Evolutionary conservation across 2,113 vertebrate species (phyloP), one percentile per base, ranked within the genome.

Genomic region (Gymnobelideus leadbeateri): DNA sequence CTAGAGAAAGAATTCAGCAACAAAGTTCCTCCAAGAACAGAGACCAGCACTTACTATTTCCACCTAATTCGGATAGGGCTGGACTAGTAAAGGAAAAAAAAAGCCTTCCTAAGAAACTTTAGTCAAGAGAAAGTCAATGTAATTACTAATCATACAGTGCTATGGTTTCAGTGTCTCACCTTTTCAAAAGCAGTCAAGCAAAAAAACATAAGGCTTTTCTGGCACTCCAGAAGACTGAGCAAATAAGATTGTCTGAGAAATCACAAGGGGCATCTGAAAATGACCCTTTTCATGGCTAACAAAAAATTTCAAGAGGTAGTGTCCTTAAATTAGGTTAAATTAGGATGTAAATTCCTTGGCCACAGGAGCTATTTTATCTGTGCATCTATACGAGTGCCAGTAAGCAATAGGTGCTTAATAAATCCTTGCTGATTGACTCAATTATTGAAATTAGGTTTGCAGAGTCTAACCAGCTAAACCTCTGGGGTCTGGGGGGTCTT

Each of bases 181-280:
- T 84, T 91, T 49, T 43, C 26, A 91, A 53, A 43, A 94, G 25
- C 23, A 8, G 89, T 3, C 28, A 49, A 91, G 77, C 49, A 95
- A 46, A 26, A 26, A 50, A 37, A 0, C 11, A 46, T 46, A 31
- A 51, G 46, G 51, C 6, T 52, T 37, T 57, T 53, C 2, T 43
- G 9, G 3, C 14, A 46, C 14, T n/a, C n/a, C 25, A 89, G 55
- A 92, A 95, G 49, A 28, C 23, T 46, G 31, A 93, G 94, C 5
- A 54, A 93, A 91, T 25, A 84, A 84, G 50, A 23, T 8, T 37
- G 46, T 23, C 28, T 92, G 94, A 94, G 96, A 96, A 96, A 90
- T 55, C 53, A 49, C 50, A 43, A 84, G n/a, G 16, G 2, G 6
- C 49, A 43, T 16, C 90, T n/a, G 26, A 61, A 77, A 21, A 84